Base-by-base conservation (phyloP, 2,113 vertebrate genomes). In the Actenoides hombroni region DNA sequence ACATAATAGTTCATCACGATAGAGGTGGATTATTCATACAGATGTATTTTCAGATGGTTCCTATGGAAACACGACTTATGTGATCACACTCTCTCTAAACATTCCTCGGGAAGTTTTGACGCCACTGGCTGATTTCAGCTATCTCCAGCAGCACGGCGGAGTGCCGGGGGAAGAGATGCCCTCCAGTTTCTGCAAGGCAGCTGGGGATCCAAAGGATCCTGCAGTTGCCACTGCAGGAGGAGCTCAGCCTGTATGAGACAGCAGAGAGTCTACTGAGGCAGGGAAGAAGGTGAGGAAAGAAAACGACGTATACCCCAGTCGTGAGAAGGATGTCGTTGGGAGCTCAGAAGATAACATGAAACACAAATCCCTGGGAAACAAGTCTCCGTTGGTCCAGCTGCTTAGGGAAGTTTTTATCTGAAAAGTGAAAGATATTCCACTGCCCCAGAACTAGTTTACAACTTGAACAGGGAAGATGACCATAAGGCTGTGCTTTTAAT, bases 61-160 rank as follows among this genome's bases (percentile, higher is more conserved):
- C 95, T 94, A 92, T 94, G 89, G 94, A 94, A 97, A 95, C 33
- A 0, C 56, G 83, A 82, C 68, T 94, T 92, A 64, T 48, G 42
- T 35, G 69, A 78, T 92, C 53, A 60, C 86, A 78, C 11, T 92
- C 16, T 92, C 11, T 92, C 16, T 92, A 57, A 76, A 46, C 26
- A 26, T 39, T 97, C 29, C 71, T 92, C 46, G 31, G 9, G 44
- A 89, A 79, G 29, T 75, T 94, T 35, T 75, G 86, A 84, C 60
- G 74, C 56, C 13, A 12, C 21, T 1, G 11, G 91, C 57, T 86
- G 75, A 91, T 89, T 86, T 86, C 77, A 91, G 73, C 51, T 74
- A 33, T 42, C 60, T 86, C 77, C 64, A 35, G 75, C 48, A 76
- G 69, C 83, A 90, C 15, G 13, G 60, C 33, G 35, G 25, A 64